Percentiles rank a stretch among this genome's conserved stretches.
Conservation (phyloP, 2,888 invertebrate genomes). For the Graphium colonna region DNA sequence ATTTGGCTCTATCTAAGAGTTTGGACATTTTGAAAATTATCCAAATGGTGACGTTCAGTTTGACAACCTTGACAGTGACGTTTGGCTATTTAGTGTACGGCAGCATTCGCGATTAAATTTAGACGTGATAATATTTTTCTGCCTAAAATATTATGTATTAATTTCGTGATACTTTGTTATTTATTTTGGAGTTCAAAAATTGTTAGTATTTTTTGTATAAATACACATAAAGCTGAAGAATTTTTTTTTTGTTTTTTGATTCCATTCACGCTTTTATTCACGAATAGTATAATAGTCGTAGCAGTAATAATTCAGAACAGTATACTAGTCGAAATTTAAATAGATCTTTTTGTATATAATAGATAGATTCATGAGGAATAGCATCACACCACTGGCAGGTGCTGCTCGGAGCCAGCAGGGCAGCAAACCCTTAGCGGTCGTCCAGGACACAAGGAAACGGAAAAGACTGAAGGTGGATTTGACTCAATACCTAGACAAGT, state of each 20-base stretch:
- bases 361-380: too few species aligned
- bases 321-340: too few species aligned
- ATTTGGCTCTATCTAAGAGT: not conserved
- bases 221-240: too few species aligned
- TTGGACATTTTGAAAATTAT: conserved; percentile 8
- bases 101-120: not conserved
- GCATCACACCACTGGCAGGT: conserved; percentile 99
- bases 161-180: too few species aligned
- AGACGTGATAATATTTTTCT: too few species aligned
- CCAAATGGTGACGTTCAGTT: conserved; percentile 3
- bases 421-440: conserved; percentile 88
- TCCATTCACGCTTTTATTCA: too few species aligned
- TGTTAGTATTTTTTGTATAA: too few species aligned
- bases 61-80: not conserved
- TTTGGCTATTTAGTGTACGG: conserved; percentile 13
- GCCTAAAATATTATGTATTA: not conserved
- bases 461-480: conserved; percentile 99
- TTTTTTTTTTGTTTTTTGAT: too few species aligned
- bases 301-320: too few species aligned
- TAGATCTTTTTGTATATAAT: too few species aligned
- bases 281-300: too few species aligned
- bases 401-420: conserved; percentile 92
- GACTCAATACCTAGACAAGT: conserved; percentile 97
- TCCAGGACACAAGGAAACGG: conserved; percentile 97
- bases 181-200: too few species aligned